Base-by-base conservation (phyloP, 2,797 vertebrate genomes). In the Lagorchestes hirsutus region DNA sequence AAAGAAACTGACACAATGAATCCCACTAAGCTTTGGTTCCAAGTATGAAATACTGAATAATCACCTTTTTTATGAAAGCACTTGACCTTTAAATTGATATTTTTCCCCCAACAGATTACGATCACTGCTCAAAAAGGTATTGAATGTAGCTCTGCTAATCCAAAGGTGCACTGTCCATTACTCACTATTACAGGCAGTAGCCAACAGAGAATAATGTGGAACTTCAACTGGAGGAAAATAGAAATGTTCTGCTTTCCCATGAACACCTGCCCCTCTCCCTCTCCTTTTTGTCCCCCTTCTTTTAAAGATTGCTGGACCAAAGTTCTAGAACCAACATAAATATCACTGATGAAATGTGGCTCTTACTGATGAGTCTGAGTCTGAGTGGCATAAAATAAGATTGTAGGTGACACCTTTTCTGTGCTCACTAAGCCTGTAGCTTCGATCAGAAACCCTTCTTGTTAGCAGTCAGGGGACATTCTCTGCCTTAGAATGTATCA, bases 61-160 rank as follows among this genome's bases (percentile, higher is more conserved):
- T 98, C 98, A 97, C 98, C 97, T 98, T 97, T 98, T 98, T 98
- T 98, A 98, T 98, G 98, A 98, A 98, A 98, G 97, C 97, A 97
- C 97, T 98, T 99, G 98, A 98, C 98, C 98, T 98, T 98, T 99
- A 98, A 98, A 98, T 98, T 98, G 97, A 98, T 98, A 98, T 97
- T 95, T 95, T 95, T 62, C 94, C 93, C 94, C 27, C 57, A 98
- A 98, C 98, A 98, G 98, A 98, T 98, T 98, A 97, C 95, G 98
- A 98, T 98, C 97, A 11, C 97, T 98, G 87, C 97, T 98, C 98
- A 97, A 98, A 98, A 96, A 97, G 96, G 91, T 97, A 95, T 95
- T 98, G 98, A 98, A 98, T 98, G 97, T 1, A 11, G 95, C 87
- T 93, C 90, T 94, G 96, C 96, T 97, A 97, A 98, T 97, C 95